Conservation (phyloP, 92 coral and sea anemone species). For the Actinernus sp. region DNA sequence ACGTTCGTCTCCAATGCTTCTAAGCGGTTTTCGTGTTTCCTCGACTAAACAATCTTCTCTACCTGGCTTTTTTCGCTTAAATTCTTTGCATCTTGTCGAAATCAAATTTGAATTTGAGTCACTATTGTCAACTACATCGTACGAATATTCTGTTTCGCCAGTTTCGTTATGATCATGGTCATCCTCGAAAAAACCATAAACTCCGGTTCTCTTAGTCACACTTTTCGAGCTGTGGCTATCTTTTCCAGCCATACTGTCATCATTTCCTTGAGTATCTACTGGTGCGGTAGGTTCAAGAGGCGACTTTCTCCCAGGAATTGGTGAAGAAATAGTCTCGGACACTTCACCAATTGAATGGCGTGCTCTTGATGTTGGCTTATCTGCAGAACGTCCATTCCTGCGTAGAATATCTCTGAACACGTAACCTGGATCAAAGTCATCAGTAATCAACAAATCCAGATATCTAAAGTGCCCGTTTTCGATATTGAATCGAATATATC, state of each 20-base stretch:
- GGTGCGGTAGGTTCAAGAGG: slow-evolving; percentile 12
- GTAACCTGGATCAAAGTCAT: slow-evolving; percentile 11
- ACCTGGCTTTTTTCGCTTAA: too few species aligned
- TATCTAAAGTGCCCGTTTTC: slow-evolving; percentile 7
- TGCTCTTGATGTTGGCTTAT: too few species aligned
- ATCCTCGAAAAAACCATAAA: background rate
- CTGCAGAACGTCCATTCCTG: too few species aligned
- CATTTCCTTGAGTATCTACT: background rate
- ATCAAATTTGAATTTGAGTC: too few species aligned
- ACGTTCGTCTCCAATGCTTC: background rate
- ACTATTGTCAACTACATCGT: too few species aligned
- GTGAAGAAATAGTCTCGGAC: background rate
- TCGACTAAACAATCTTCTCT: background rate
- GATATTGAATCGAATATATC: slow-evolving; percentile 1
- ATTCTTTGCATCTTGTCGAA: too few species aligned
- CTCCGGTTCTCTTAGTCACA: too few species aligned
- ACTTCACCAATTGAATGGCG: too few species aligned
- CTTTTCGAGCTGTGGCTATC: background rate
- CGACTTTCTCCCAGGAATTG: background rate
- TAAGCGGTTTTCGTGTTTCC: background rate
- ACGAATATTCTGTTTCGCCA: too few species aligned
- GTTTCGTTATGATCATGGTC: background rate
- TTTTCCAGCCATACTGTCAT: background rate
- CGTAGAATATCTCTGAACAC: slow-evolving; percentile 1
- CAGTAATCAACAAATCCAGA: slow-evolving; percentile 21